Evolutionary conservation across 2,113 vertebrate species (phyloP).

Genomic region (Xiphias gladius): DNA sequence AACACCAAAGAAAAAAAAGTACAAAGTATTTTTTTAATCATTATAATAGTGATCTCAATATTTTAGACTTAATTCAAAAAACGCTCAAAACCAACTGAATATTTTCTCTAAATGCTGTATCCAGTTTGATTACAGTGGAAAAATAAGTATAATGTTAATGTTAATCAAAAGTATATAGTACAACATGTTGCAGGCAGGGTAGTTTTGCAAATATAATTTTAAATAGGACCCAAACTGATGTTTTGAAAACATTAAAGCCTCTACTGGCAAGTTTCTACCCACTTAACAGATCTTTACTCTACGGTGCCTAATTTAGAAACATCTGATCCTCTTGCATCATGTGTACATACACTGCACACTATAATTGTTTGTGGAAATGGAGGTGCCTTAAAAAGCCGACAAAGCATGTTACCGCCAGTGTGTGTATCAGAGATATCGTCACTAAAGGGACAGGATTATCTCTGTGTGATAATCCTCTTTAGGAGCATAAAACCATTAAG

Average conservation of each 20-base stretch:
- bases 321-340: conserved; percentile 11
- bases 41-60: too few species aligned
- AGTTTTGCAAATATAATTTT: not conserved
- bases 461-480: conserved; percentile 32
- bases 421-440: not conserved
- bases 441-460: not conserved
- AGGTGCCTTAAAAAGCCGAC: conserved; percentile 20
- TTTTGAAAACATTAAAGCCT: not conserved
- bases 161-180: not conserved
- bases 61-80: too few species aligned
- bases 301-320: not conserved
- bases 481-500: conserved; percentile 20
- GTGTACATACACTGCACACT: not conserved
- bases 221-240: not conserved
- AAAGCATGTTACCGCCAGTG: conserved; percentile 15
- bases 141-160: not conserved
- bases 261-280: not conserved
- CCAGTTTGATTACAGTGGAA: not conserved
- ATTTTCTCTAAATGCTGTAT: not conserved
- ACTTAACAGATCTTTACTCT: not conserved
- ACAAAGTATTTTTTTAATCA: too few species aligned
- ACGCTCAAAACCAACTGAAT: not conserved
- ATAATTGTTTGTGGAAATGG: not conserved
- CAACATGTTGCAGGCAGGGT: not conserved
- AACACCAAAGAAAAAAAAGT: too few species aligned